Conservation (phyloP, 1,140 invertebrate species). For the Drosophila neocordata region DNA sequence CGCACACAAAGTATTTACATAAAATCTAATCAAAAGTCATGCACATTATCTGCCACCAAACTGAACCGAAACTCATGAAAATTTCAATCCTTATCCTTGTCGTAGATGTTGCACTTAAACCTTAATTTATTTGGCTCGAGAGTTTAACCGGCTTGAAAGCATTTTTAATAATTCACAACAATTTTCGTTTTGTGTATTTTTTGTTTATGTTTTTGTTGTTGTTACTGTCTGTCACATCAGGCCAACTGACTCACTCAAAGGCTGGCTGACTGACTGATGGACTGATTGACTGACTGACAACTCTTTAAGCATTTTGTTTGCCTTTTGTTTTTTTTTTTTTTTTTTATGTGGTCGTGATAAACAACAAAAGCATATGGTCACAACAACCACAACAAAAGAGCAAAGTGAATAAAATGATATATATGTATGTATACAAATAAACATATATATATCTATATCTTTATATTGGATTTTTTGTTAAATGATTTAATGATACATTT, state of each 20-base stretch:
- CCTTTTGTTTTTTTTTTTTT: conserved; percentile 23
- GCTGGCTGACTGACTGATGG: conserved; percentile 42
- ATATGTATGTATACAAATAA: background rate
- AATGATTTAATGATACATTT: too few species aligned
- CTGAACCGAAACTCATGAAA: conserved; percentile 64
- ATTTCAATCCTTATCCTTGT: conserved; percentile 62
- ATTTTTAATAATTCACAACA: conserved; percentile 72
- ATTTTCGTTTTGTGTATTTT: conserved; percentile 22
- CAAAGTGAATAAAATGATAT: conserved; percentile 16
- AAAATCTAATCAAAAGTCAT: conserved; percentile 77
- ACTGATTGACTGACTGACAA: conserved; percentile 44
- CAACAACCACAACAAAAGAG: conserved; percentile 12
- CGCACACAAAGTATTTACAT: conserved; percentile 67
- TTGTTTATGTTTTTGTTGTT: background rate
- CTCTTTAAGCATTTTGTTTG: conserved; percentile 64
- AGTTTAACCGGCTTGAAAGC: conserved; percentile 49
- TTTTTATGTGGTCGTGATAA: conserved; percentile 13
- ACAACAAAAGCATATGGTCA: conserved; percentile 26
- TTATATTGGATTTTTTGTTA: background rate
- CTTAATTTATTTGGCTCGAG: conserved; percentile 30
- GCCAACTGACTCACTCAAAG: conserved; percentile 3
- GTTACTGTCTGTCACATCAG: conserved; percentile 16
- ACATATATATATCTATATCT: background rate
- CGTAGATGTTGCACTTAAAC: conserved; percentile 48
- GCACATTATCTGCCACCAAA: conserved; percentile 62